Conservation (phyloP, 2,113 vertebrate genomes). For the Ammodytes dubius region DNA sequence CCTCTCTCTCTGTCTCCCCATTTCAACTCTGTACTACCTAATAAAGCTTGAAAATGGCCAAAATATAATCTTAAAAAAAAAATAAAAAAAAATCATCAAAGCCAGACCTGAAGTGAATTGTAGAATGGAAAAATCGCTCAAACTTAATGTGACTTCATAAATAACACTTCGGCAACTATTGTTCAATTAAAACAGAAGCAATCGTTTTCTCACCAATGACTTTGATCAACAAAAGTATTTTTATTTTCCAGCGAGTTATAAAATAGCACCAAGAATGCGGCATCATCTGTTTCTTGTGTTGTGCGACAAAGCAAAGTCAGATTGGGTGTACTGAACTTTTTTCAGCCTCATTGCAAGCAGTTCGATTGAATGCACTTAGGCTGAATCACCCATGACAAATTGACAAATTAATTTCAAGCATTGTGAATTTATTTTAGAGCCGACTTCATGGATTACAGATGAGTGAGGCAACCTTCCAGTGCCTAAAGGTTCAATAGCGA, state of each 20-base stretch:
- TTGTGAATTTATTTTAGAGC: slow-evolving; percentile 55
- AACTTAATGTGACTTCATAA: slow-evolving; percentile 72
- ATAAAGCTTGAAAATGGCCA: too few species aligned
- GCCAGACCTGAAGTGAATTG: slow-evolving; percentile 74
- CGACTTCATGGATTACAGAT: slow-evolving; percentile 44
- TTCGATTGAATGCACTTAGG: slow-evolving; percentile 45
- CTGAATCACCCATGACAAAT: slow-evolving; percentile 57
- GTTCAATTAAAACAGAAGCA: slow-evolving; percentile 70
- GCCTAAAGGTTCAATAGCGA: slow-evolving; percentile 40
- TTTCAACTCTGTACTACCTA: too few species aligned
- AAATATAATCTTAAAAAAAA: too few species aligned
- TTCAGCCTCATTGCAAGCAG: slow-evolving; percentile 27
- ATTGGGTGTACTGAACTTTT: slow-evolving; percentile 10
- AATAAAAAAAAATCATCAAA: slow-evolving; percentile 64
- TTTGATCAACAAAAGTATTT: slow-evolving; percentile 29
- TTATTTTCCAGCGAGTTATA: slow-evolving; percentile 2
- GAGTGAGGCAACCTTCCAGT: slow-evolving; percentile 39
- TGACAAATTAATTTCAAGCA: slow-evolving; percentile 52
- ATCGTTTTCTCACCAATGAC: slow-evolving; percentile 27
- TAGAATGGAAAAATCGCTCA: slow-evolving; percentile 70
- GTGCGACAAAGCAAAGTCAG: slow-evolving; percentile 14
- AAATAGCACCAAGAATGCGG: slow-evolving; percentile 6
- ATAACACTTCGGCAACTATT: slow-evolving; percentile 66
- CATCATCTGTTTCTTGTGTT: slow-evolving; percentile 25
- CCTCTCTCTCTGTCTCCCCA: too few species aligned